A percentile compares a stretch with the other conserved stretches of the same genome.
phyloP scores from a whole-genome alignment of 2,888 invertebrate genomes.

The Hyposoter dolosus region DNA sequence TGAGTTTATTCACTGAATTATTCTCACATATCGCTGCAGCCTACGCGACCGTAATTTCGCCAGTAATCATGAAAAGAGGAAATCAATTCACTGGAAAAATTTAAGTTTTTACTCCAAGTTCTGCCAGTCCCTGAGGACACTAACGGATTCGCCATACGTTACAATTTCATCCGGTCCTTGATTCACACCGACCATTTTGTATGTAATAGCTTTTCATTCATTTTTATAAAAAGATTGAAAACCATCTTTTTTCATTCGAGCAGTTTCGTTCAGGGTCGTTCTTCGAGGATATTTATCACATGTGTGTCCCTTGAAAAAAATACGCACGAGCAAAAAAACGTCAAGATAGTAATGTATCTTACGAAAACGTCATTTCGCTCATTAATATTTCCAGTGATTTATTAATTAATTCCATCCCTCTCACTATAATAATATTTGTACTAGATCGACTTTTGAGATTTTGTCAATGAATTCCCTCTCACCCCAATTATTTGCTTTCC shows the following conservation, averaged over 20 bases:
- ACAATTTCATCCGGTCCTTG: neutral
- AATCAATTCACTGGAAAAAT: slow-evolving; percentile 1
- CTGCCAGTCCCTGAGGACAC: neutral
- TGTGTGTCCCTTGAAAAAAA: too few species aligned
- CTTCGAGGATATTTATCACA: neutral
- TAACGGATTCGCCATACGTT: neutral
- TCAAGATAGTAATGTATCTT: too few species aligned
- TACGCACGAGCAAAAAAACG: too few species aligned
- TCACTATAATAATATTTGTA: too few species aligned
- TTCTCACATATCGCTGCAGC: neutral
- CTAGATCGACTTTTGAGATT: too few species aligned
- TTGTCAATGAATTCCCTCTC: too few species aligned
- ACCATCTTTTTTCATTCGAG: neutral
- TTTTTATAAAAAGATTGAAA: neutral
- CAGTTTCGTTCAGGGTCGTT: neutral
- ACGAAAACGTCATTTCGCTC: too few species aligned
- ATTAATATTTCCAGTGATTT: too few species aligned
- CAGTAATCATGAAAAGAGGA: neutral
- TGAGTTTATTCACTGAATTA: neutral
- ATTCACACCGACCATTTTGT: neutral
- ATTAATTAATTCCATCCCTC: too few species aligned
- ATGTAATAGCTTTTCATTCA: neutral
- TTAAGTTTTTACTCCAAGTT: neutral
- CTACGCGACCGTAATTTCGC: neutral
- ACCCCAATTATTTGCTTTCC: too few species aligned